Percentiles rank a stretch among this genome's conserved stretches.
Evolutionary conservation across 2,888 invertebrate genomes (phyloP).

Genomic region (Rhodophaea formosa): DNA sequence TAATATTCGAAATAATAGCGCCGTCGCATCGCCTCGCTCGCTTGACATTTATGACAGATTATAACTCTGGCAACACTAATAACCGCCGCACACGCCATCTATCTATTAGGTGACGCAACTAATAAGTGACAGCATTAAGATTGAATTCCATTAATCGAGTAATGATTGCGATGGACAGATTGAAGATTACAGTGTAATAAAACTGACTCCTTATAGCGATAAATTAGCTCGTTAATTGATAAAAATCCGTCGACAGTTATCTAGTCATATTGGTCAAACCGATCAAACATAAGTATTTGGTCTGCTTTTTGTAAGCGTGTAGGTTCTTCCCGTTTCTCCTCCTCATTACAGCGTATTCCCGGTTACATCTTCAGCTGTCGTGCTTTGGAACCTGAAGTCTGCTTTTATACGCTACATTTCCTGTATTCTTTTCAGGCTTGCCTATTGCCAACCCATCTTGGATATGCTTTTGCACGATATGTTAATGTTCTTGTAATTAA

Average conservation of each 20-base stretch:
- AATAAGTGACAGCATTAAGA: conserved; percentile 55
- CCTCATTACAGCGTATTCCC: no score
- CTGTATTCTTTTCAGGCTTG: no score
- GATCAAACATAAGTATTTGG: no score
- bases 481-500: no score
- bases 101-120: conserved; percentile 70
- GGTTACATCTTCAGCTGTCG: no score
- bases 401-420: no score
- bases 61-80: conserved; percentile 67
- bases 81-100: conserved; percentile 69
- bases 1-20: conserved; percentile 65
- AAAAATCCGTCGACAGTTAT: conserved; percentile 13
- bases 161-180: conserved; percentile 55
- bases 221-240: conserved; percentile 31
- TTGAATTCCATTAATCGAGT: conserved; percentile 67
- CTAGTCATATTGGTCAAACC: neutral
- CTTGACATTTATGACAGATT: conserved; percentile 78
- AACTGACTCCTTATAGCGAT: conserved; percentile 37
- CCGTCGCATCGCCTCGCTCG: conserved; percentile 53
- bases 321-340: no score
- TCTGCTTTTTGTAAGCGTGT: no score
- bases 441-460: no score
- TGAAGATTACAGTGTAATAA: conserved; percentile 42
- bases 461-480: no score
- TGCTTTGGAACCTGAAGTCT: no score